Evolutionary conservation across 2,797 vertebrate species (phyloP).

Genomic region (Adrianichthys oophorus): DNA sequence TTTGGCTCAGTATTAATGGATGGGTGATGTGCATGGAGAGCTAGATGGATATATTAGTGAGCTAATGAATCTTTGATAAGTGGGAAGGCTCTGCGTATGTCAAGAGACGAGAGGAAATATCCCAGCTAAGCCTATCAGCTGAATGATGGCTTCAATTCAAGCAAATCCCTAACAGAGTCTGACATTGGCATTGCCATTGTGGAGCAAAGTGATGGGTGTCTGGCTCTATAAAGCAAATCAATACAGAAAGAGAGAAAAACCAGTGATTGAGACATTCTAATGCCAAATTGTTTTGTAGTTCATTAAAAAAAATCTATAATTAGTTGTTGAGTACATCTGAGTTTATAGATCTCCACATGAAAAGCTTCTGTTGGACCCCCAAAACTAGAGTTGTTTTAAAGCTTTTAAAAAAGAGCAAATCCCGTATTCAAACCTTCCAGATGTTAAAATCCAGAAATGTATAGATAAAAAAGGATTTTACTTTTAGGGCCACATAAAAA

Average conservation of each 20-base stretch:
- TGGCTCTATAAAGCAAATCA: not conserved
- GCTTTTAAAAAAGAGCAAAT: too few species aligned
- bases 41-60: constrained; percentile 68
- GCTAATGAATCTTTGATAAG: constrained; percentile 77
- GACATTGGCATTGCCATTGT: constrained; percentile 31
- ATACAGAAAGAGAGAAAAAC: not conserved
- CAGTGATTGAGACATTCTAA: not conserved
- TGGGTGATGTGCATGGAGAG: constrained; percentile 50
- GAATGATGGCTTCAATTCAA: constrained; percentile 43
- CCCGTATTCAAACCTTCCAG: too few species aligned
- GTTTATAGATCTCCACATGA: not conserved
- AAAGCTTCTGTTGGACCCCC: not conserved
- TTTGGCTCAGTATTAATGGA: constrained; percentile 61
- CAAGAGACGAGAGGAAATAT: constrained; percentile 56
- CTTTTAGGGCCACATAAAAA: too few species aligned
- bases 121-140: constrained; percentile 50
- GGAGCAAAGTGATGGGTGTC: constrained; percentile 2
- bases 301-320: not conserved
- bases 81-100: constrained; percentile 56
- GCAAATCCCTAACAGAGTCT: constrained; percentile 18
- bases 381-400: too few species aligned
- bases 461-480: too few species aligned
- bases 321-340: not conserved
- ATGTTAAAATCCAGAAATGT: too few species aligned
- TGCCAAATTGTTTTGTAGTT: not conserved